Conservation (phyloP, 1,140 invertebrate species). For the Cydia pomonella region DNA sequence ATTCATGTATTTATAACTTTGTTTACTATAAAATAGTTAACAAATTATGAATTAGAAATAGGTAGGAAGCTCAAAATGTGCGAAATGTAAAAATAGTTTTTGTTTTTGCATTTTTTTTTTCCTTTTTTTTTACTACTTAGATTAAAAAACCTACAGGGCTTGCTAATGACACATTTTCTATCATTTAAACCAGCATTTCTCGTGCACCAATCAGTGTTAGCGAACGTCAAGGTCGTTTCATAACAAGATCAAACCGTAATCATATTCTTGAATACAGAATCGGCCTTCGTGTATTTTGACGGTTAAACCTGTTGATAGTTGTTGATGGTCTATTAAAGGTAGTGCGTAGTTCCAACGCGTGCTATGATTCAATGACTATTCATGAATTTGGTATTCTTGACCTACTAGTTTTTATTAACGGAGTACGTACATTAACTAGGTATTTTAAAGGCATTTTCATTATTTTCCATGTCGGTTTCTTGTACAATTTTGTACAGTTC, state of each 20-base stretch:
- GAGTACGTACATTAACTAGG: neutral
- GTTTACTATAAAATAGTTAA: no score
- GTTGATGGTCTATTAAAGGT: neutral
- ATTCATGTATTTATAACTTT: no score
- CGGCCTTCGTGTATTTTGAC: neutral
- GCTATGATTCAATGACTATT: neutral
- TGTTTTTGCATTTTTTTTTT: no score
- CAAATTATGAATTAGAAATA: no score
- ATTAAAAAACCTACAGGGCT: no score
- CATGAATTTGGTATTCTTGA: conserved; percentile 1
- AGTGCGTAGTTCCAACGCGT: neutral
- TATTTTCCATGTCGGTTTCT: neutral
- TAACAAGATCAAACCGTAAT: no score
- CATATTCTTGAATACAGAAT: neutral
- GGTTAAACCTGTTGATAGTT: neutral
- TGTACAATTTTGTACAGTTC: no score
- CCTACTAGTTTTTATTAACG: conserved; percentile 4
- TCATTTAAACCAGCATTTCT: no score
- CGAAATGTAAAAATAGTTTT: no score
- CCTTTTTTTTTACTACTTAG: no score
- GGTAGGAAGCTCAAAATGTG: no score
- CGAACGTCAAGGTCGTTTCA: neutral
- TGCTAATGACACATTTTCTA: no score
- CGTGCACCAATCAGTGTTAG: neutral
- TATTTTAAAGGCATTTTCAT: neutral